Percentiles rank a stretch among this genome's conserved stretches.
These are phyloP conservation scores for Numida meleagris DNA, from an alignment of 2,113 vertebrate species.

Conservation along the genomic window DNA sequence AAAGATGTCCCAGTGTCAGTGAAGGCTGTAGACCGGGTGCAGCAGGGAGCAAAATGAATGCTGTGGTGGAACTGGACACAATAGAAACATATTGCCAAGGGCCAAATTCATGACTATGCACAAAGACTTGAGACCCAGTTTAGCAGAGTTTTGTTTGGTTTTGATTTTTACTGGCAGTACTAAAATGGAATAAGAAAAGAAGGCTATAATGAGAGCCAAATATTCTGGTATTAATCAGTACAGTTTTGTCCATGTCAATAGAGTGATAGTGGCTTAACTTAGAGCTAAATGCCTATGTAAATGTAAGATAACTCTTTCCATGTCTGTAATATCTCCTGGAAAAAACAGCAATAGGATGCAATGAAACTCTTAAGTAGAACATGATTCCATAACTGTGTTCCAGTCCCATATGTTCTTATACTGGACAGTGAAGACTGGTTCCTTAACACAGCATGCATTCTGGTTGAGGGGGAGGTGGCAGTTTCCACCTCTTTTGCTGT, in stretches of 20 bases:
- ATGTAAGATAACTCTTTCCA: neutral
- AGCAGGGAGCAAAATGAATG: slow-evolving; percentile 22
- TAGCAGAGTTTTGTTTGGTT: slow-evolving; percentile 33
- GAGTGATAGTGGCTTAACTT: neutral
- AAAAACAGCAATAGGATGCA: neutral
- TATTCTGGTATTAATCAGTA: neutral
- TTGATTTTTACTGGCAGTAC: slow-evolving; percentile 38
- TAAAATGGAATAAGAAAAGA: neutral
- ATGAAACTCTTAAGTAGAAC: neutral
- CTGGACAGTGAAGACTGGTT: neutral
- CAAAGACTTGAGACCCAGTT: slow-evolving; percentile 38
- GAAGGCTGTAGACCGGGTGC: neutral
- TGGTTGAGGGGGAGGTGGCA: neutral
- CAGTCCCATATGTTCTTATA: neutral
- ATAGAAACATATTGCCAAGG: slow-evolving; percentile 15
- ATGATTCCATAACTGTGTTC: neutral
- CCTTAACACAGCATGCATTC: neutral
- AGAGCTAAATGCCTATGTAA: neutral
- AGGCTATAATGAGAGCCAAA: neutral
- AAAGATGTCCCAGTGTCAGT: neutral
- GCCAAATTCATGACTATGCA: slow-evolving; percentile 28
- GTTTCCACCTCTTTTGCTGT: neutral
- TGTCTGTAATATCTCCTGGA: neutral
- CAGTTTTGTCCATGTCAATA: neutral
- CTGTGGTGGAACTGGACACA: slow-evolving; percentile 25